Percentiles rank a stretch among this genome's conserved stretches.
phyloP scores from a whole-genome alignment of 2,797 vertebrate species.

The Psittacula derbiana region DNA sequence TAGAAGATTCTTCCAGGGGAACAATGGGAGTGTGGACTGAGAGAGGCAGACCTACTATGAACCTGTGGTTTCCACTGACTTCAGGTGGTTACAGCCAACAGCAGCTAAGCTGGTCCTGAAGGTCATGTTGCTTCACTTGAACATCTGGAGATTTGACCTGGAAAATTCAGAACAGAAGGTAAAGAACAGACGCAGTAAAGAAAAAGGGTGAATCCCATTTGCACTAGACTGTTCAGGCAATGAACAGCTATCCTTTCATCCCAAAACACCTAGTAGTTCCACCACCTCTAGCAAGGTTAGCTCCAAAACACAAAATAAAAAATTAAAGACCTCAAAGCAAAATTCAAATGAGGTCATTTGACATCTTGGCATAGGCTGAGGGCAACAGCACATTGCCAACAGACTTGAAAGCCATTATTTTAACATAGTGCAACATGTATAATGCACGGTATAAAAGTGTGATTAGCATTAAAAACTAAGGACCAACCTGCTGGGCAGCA shows the following conservation, averaged over 20 bases:
- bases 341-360: not conserved
- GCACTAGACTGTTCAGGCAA: not conserved
- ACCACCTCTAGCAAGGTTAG: not conserved
- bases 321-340: not conserved
- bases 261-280: not conserved
- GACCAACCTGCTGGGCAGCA: not conserved
- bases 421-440: not conserved
- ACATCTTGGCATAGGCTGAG: not conserved
- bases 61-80: not conserved
- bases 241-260: not conserved
- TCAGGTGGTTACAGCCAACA: not conserved
- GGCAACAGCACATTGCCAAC: not conserved
- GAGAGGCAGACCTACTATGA: not conserved
- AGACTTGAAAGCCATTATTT: not conserved
- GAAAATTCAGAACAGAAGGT: not conserved
- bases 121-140: not conserved
- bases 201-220: not conserved
- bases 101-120: not conserved
- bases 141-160: not conserved
- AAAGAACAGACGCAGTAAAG: not conserved
- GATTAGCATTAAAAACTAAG: not conserved
- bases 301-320: not conserved
- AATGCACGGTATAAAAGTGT: rapidly evolving
- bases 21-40: not conserved
- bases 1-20: not conserved